Conservation (phyloP, 2,797 vertebrate species). For the Labeo calbasu region DNA sequence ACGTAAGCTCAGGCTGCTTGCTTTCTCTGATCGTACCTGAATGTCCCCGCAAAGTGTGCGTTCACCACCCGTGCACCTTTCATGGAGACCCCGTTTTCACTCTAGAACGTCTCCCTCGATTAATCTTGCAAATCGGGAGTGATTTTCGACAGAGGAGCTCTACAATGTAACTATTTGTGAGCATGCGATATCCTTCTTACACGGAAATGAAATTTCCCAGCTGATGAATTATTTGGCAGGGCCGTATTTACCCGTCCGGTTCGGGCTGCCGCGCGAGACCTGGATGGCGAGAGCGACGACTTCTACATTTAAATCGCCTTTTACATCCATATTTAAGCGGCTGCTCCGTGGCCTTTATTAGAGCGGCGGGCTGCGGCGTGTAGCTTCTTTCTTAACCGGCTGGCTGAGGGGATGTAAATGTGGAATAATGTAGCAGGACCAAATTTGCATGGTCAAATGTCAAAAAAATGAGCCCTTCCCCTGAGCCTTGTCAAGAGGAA, state of each 20-base stretch:
- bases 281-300: slow-evolving; percentile 71
- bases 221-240: slow-evolving; percentile 70
- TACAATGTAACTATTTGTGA: slow-evolving; percentile 35
- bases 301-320: slow-evolving; percentile 80
- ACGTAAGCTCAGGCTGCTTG: slow-evolving; percentile 17
- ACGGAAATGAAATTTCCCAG: slow-evolving; percentile 66
- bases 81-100: not conserved
- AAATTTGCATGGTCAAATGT: slow-evolving; percentile 99
- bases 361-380: slow-evolving; percentile 76
- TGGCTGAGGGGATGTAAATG: slow-evolving; percentile 93
- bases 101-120: slow-evolving; percentile 49
- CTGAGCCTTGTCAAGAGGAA: slow-evolving; percentile 98
- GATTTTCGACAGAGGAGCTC: slow-evolving; percentile 53
- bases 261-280: slow-evolving; percentile 68
- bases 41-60: not conserved
- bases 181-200: not conserved
- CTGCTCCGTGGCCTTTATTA: slow-evolving; percentile 86
- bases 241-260: slow-evolving; percentile 41
- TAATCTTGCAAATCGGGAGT: slow-evolving; percentile 64
- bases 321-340: slow-evolving; percentile 86
- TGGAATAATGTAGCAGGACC: slow-evolving; percentile 98
- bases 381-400: slow-evolving; percentile 78
- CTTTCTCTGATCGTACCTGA: slow-evolving; percentile 56
- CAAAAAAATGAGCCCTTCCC: slow-evolving; percentile 99
- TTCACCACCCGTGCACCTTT: not conserved